These are phyloP conservation scores for Acanthococcus lagerstroemiae DNA, from an alignment of 2,888 invertebrate genomes.

Conservation along the genomic window DNA sequence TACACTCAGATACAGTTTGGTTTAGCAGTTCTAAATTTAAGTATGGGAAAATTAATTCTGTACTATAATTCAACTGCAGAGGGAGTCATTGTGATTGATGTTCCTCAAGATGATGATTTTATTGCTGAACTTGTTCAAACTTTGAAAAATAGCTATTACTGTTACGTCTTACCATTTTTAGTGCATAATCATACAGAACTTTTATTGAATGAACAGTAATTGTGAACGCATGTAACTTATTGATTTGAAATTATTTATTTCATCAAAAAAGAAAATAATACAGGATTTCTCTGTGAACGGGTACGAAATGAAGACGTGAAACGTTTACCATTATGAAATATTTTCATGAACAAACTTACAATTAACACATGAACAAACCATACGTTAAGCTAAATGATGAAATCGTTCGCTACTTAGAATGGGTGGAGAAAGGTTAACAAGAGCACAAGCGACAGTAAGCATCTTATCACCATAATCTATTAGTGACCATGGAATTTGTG, in stretches of 20 bases:
- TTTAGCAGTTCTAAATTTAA: background rate
- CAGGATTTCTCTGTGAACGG: background rate
- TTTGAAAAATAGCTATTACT: background rate
- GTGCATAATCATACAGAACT: background rate
- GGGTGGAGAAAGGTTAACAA: slow-evolving; percentile 9
- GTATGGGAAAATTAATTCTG: background rate
- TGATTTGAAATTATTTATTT: background rate
- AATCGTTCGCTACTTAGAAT: background rate
- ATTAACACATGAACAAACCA: no score
- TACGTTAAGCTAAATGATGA: background rate
- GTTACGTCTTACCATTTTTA: background rate
- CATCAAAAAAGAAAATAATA: background rate
- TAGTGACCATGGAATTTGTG: background rate
- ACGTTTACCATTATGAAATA: background rate
- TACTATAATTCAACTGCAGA: background rate
- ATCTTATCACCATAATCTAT: background rate
- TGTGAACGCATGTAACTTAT: background rate
- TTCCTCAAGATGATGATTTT: background rate
- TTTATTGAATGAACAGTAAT: background rate
- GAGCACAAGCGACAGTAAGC: background rate
- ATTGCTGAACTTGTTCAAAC: background rate
- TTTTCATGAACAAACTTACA: background rate
- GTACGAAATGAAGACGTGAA: background rate
- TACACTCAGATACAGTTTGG: background rate
- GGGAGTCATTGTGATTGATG: background rate